Conservation (phyloP, 2,888 invertebrate genomes). For the Mesorhabditis belari region DNA sequence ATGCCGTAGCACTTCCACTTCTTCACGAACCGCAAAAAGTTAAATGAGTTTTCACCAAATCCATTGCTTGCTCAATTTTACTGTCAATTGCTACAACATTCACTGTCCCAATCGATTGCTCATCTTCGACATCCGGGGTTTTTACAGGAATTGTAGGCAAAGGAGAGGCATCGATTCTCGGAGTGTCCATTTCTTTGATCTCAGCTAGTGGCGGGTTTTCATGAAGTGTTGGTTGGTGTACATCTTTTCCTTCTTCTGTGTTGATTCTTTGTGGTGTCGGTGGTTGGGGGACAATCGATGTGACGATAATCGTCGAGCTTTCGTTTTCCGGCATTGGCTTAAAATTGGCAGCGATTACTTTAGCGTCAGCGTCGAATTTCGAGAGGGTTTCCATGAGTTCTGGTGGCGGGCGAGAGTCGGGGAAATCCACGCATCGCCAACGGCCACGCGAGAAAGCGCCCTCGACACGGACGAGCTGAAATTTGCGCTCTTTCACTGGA, state of each 20-base stretch:
- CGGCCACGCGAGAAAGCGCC: background rate
- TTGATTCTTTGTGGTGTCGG: background rate
- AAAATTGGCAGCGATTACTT: background rate
- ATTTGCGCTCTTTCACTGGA: background rate
- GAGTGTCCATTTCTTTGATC: background rate
- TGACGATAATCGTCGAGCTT: background rate
- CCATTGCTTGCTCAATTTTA: conserved; percentile 59
- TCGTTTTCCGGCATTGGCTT: background rate
- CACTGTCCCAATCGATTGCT: conserved; percentile 1
- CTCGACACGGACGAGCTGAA: background rate
- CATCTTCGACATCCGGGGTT: background rate
- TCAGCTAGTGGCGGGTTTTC: background rate
- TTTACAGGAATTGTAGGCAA: background rate
- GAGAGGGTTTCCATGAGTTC: background rate
- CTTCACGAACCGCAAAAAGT: conserved; percentile 90
- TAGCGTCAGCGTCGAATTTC: background rate
- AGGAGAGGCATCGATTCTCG: background rate
- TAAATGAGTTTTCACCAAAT: conserved; percentile 88
- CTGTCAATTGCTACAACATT: conserved; percentile 57
- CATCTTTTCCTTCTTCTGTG: no score
- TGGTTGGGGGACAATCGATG: background rate
- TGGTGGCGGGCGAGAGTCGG: background rate
- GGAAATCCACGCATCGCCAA: background rate
- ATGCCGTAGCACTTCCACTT: conserved; percentile 84
- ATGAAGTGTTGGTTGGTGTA: no score